Base-by-base conservation (phyloP, 2,888 invertebrate genomes). In the Calameuta filiformis region DNA sequence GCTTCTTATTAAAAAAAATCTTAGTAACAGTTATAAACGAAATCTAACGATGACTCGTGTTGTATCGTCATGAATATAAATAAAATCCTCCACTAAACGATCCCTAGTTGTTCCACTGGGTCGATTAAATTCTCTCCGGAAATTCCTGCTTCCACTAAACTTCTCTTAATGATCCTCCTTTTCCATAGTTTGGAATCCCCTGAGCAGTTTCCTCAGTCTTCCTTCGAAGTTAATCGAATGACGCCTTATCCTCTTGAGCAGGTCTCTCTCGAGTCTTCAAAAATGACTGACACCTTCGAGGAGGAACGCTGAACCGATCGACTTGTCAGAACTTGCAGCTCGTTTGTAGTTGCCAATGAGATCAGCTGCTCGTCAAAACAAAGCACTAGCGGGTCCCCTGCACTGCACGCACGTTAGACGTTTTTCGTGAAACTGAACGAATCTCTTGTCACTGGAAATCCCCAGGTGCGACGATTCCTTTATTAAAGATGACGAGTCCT, bases 291-390 rank as follows among this genome's bases (percentile, higher is more conserved):
- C 56, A 56, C 56, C 56, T 23, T 56, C 23, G 4, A 23, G 9
- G 56, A 56, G 56, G 15, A 56, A 56, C 78, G 75, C 68, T 73
- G 69, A 77, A 68, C 40, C 33, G 71, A 73, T 76, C 73, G 80
- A 79, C 79, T 81, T 80, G 83, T 81, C 76, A 77, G 74, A 75
- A 81, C 76, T 77, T 71, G 75, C 35, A 77, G 34, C 68, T 37
- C 37, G 75, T 76, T 79, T 76, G 56, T 56, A 73, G 79, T 31
- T 71, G 34, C 56, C 79, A 82, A 73, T 69, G 84, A 56, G 56
- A 90, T 89, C 89, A 90, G 89, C 89, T 89, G 89, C 86, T 89
- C 84, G 85, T 84, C 87, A 88, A 90, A 90, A 90, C 88, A 89
- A 90, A 88, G 86, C 85, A 83, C 84, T 68, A 73, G 33, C 35